A percentile compares a stretch with the other conserved stretches of the same genome.
phyloP scores from a whole-genome alignment of 1,140 invertebrate species.

The Pachyrhynchus sulphureomaculatus region DNA sequence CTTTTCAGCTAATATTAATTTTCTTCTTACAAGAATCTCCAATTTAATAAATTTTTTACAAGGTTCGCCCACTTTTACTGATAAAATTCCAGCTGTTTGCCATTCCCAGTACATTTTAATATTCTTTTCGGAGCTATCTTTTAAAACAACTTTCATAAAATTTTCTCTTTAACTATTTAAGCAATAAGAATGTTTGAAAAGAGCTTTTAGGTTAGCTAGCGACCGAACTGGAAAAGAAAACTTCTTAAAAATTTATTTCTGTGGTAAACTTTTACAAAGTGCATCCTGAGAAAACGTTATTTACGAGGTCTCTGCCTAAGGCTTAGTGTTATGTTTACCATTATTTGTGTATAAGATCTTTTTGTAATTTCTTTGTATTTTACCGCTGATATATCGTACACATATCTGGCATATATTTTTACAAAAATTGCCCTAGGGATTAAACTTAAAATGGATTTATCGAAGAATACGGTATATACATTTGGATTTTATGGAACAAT shows the following conservation, averaged over 20 bases:
- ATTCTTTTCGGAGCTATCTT: background rate
- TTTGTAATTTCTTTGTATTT: constrained; percentile 3
- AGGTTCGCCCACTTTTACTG: too few species aligned
- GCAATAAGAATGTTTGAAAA: constrained; percentile 19
- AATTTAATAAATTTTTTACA: too few species aligned
- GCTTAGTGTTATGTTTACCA: constrained; percentile 1
- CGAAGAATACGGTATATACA: too few species aligned
- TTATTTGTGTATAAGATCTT: background rate
- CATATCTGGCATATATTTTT: background rate
- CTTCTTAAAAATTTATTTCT: constrained; percentile 19
- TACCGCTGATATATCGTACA: background rate
- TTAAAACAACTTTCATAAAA: constrained; percentile 18
- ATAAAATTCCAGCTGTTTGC: background rate
- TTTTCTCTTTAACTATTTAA: constrained; percentile 18
- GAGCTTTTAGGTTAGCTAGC: constrained; percentile 6
- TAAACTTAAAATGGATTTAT: too few species aligned
- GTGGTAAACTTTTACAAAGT: constrained; percentile 8
- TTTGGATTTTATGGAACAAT: too few species aligned
- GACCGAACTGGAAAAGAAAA: constrained; percentile 11
- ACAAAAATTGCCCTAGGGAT: too few species aligned
- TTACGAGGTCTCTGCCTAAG: constrained; percentile 8
- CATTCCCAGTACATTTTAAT: constrained; percentile 7
- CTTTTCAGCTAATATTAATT: too few species aligned
- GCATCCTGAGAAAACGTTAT: constrained; percentile 10
- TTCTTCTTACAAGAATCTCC: too few species aligned